Conservation (phyloP, 2,113 vertebrate genomes). For the Cryptotis parvus region DNA sequence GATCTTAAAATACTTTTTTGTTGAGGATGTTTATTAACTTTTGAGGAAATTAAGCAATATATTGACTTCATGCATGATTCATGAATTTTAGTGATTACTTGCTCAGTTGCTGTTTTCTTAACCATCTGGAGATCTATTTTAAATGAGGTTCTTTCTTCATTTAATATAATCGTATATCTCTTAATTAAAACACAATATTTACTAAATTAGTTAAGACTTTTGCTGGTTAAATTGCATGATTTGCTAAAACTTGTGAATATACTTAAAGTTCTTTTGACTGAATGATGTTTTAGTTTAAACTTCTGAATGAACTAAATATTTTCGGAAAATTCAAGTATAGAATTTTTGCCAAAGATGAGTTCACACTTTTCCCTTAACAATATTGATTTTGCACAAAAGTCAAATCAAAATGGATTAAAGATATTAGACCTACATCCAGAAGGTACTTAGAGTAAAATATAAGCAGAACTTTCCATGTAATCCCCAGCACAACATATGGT, state of each 20-base stretch:
- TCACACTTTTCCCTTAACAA: constrained; percentile 32
- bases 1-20: constrained; percentile 16
- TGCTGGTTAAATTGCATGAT: constrained; percentile 48
- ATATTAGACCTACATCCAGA: too few relatives aligned
- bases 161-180: constrained; percentile 19
- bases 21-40: constrained; percentile 30
- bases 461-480: too few relatives aligned
- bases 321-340: neutral
- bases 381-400: constrained; percentile 27
- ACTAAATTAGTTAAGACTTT: constrained; percentile 30
- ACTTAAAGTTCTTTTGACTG: neutral
- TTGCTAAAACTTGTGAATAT: constrained; percentile 29
- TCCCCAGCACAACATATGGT: too few relatives aligned
- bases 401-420: too few relatives aligned
- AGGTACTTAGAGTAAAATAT: too few relatives aligned
- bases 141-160: constrained; percentile 31
- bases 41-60: constrained; percentile 30
- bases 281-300: constrained; percentile 13
- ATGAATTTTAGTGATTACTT: constrained; percentile 33
- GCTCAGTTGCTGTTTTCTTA: constrained; percentile 32
- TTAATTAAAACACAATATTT: constrained; percentile 59
- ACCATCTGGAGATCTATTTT: constrained; percentile 38
- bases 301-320: constrained; percentile 17
- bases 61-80: constrained; percentile 35
- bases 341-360: constrained; percentile 18